Conservation (phyloP, 2,888 invertebrate species). For the Steinernema hermaphroditum region DNA sequence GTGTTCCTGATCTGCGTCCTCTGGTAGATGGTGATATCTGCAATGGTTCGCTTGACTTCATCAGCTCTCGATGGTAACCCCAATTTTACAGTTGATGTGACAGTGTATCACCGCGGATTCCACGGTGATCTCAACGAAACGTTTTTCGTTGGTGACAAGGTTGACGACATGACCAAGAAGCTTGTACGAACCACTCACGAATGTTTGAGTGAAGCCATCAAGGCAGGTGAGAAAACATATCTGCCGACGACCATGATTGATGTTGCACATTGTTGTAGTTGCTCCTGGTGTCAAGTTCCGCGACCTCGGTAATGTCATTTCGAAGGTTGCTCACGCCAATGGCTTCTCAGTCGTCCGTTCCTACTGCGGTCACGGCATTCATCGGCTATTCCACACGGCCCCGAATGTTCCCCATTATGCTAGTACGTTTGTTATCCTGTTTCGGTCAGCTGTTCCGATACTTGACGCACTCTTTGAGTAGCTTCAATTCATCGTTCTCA, state of each 20-base stretch:
- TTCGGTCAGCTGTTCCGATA: too few species aligned
- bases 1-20: conserved; percentile 90
- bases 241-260: too few species aligned
- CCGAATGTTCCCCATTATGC: conserved; percentile 99
- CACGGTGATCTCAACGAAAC: conserved; percentile 99
- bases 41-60: too few species aligned
- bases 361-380: conserved; percentile 90
- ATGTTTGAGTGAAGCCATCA: conserved; percentile 87
- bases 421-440: too few species aligned
- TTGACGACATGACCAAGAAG: conserved; percentile 82
- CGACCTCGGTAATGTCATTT: conserved; percentile 94
- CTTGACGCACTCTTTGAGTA: too few species aligned
- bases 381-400: conserved; percentile 89
- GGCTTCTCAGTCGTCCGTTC: conserved; percentile 93
- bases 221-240: conserved; percentile 72
- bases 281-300: conserved; percentile 89
- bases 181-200: conserved; percentile 88
- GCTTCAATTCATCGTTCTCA: too few species aligned
- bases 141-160: conserved; percentile 84
- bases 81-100: conserved; percentile 87
- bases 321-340: conserved; percentile 90
- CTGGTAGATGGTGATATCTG: conserved; percentile 82
- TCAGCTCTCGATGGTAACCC: too few species aligned
- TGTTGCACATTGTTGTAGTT: conserved; percentile 68
- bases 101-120: conserved; percentile 92